phyloP scores from a whole-genome alignment of 2,888 invertebrate species.

The Steinernema carpocapsae region DNA sequence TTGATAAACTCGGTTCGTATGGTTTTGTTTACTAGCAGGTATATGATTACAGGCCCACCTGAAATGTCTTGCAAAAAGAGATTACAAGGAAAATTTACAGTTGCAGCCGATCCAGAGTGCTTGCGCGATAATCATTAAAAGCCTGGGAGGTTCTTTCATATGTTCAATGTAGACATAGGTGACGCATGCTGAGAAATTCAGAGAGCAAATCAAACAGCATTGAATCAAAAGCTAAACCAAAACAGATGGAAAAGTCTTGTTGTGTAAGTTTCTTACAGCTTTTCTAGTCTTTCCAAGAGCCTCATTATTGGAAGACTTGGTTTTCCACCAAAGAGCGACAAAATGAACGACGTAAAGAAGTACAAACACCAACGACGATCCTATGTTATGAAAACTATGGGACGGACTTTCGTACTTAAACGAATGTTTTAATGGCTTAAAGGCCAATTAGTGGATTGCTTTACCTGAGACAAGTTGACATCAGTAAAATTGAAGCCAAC shows the following conservation, averaged over 20 bases:
- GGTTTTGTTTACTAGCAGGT: slow-evolving; percentile 3
- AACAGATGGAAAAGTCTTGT: too few species aligned
- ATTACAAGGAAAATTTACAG: not conserved
- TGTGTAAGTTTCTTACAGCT: not conserved
- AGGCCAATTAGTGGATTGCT: not conserved
- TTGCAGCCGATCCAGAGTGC: slow-evolving; percentile 34
- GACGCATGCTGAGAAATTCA: slow-evolving; percentile 33
- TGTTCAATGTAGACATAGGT: slow-evolving; percentile 33
- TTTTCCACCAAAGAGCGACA: slow-evolving; percentile 28
- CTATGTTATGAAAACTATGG: slow-evolving; percentile 31
- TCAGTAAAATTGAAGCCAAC: slow-evolving; percentile 1
- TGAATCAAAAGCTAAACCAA: slow-evolving; percentile 35
- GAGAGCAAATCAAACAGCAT: not conserved
- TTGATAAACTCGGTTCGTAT: slow-evolving; percentile 2
- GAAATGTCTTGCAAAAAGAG: not conserved
- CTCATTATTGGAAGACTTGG: not conserved
- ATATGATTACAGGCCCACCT: slow-evolving; percentile 22
- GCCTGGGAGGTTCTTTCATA: slow-evolving; percentile 14
- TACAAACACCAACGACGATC: slow-evolving; percentile 14
- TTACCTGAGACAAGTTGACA: not conserved
- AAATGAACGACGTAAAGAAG: slow-evolving; percentile 22
- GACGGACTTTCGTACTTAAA: slow-evolving; percentile 19
- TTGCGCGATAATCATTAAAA: slow-evolving; percentile 35
- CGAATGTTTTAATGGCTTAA: not conserved
- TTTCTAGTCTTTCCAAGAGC: not conserved